phyloP scores from a whole-genome alignment of 2,888 invertebrate genomes.

The Lomographa bimaculata region DNA sequence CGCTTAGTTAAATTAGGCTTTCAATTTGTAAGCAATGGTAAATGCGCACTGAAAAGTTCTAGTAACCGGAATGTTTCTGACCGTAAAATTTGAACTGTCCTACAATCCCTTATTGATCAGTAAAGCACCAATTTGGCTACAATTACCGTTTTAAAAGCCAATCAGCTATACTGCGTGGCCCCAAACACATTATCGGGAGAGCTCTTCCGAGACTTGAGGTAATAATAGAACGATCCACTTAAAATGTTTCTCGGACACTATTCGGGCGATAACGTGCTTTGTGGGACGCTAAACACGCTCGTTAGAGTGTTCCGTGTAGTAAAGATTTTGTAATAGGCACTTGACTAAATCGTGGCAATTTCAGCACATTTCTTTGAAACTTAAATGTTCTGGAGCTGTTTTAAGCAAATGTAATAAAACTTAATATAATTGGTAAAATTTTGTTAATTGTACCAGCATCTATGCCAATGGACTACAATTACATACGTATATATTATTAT shows the following conservation, averaged over 20 bases:
- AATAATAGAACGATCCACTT: constrained; percentile 45
- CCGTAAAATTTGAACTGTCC: constrained; percentile 12
- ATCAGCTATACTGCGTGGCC: constrained; percentile 22
- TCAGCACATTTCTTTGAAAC: too few relatives aligned
- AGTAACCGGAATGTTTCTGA: neutral
- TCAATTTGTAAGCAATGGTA: too few relatives aligned
- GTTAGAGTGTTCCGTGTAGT: constrained; percentile 25
- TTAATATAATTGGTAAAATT: too few relatives aligned
- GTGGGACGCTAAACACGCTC: constrained; percentile 45
- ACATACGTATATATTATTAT: too few relatives aligned
- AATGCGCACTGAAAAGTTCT: too few relatives aligned
- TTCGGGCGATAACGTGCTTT: constrained; percentile 48
- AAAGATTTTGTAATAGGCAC: neutral
- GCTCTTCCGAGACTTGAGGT: constrained; percentile 33
- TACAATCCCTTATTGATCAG: constrained; percentile 16
- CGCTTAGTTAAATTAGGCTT: too few relatives aligned
- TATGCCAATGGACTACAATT: too few relatives aligned
- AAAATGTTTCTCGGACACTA: constrained; percentile 45
- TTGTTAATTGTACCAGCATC: too few relatives aligned
- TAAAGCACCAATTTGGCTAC: constrained; percentile 28
- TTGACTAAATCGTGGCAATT: too few relatives aligned
- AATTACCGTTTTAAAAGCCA: constrained; percentile 29
- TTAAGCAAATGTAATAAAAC: too few relatives aligned
- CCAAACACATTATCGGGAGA: constrained; percentile 33
- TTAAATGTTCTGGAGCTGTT: too few relatives aligned